Percentiles rank a stretch among this genome's conserved stretches.
These are phyloP conservation scores for Siniperca chuatsi DNA, from an alignment of 2,113 vertebrate species.

Conservation along the genomic window DNA sequence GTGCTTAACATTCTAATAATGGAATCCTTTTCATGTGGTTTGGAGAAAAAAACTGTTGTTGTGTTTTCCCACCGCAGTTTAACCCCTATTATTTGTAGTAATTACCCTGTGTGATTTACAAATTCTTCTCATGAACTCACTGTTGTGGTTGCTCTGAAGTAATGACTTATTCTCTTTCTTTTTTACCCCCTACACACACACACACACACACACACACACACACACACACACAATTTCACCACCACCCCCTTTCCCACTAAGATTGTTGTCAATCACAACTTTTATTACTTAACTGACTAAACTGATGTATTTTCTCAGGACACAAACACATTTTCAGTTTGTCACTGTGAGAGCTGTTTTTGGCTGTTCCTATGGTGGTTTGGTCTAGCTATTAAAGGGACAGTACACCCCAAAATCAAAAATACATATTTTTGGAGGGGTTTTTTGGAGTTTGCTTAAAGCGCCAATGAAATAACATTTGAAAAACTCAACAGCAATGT, in stretches of 20 bases:
- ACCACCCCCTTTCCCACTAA: background rate
- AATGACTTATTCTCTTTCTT: conserved; percentile 17
- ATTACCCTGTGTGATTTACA: conserved; percentile 50
- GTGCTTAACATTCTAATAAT: conserved; percentile 39
- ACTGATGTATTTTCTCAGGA: conserved; percentile 16
- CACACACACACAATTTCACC: background rate
- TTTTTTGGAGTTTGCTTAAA: too few relatives aligned
- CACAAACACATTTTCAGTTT: conserved; percentile 28
- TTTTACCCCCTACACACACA: conserved; percentile 12
- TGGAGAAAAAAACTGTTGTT: conserved; percentile 43
- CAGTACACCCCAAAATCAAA: background rate
- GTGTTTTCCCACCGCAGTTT: conserved; percentile 63
- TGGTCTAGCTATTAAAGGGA: background rate
- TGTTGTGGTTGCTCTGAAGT: conserved; percentile 59
- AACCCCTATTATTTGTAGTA: conserved; percentile 58
- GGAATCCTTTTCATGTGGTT: conserved; percentile 73
- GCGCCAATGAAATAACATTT: too few relatives aligned
- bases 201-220: background rate
- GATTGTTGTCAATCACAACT: conserved; percentile 24
- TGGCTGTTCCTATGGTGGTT: conserved; percentile 1
- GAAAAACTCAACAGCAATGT: too few relatives aligned
- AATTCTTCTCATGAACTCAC: conserved; percentile 61
- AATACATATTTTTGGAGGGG: too few relatives aligned
- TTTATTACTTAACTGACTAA: conserved; percentile 19
- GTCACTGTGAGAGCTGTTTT: background rate